phyloP scores from a whole-genome alignment of 2,888 invertebrate genomes.

The Drosophila fulvimacula region DNA sequence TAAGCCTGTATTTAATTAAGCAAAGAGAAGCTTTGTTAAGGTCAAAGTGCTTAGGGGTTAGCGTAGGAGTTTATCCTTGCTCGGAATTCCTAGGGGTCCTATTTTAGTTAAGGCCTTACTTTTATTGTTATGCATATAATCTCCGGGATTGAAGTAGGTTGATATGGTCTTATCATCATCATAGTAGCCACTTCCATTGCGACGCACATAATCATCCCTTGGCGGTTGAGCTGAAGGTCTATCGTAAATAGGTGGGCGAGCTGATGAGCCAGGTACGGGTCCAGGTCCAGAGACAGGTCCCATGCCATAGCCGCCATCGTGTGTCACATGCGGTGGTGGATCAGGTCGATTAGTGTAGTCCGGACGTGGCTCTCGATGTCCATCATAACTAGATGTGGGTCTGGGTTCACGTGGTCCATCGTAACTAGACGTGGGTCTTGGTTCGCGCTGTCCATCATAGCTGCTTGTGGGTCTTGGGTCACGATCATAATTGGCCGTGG shows the following conservation, averaged over 20 bases:
- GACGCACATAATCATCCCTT: slow-evolving; percentile 60
- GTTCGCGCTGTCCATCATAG: slow-evolving; percentile 50
- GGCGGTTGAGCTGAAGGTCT: slow-evolving; percentile 47
- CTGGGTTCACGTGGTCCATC: slow-evolving; percentile 32
- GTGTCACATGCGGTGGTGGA: slow-evolving; percentile 57
- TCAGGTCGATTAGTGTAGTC: slow-evolving; percentile 83
- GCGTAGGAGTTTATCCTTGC: neutral
- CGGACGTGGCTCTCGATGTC: slow-evolving; percentile 57
- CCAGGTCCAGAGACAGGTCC: slow-evolving; percentile 24
- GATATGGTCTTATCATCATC: slow-evolving; percentile 83
- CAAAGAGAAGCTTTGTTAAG: neutral
- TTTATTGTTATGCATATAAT: slow-evolving; percentile 80
- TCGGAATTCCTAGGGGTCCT: neutral
- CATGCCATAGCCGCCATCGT: slow-evolving; percentile 40
- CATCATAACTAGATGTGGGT: slow-evolving; percentile 49
- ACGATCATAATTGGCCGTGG: slow-evolving; percentile 28
- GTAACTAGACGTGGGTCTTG: slow-evolving; percentile 33
- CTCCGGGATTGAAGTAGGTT: slow-evolving; percentile 84
- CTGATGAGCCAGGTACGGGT: slow-evolving; percentile 45
- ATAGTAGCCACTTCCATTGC: slow-evolving; percentile 72
- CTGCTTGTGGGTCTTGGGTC: slow-evolving; percentile 46
- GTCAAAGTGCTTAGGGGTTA: neutral
- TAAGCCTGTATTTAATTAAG: neutral
- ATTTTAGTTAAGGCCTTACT: slow-evolving; percentile 64
- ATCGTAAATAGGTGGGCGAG: slow-evolving; percentile 59